Evolutionary conservation across 1,140 invertebrate genomes (phyloP).

Genomic region (Hesperophylax magnus): DNA sequence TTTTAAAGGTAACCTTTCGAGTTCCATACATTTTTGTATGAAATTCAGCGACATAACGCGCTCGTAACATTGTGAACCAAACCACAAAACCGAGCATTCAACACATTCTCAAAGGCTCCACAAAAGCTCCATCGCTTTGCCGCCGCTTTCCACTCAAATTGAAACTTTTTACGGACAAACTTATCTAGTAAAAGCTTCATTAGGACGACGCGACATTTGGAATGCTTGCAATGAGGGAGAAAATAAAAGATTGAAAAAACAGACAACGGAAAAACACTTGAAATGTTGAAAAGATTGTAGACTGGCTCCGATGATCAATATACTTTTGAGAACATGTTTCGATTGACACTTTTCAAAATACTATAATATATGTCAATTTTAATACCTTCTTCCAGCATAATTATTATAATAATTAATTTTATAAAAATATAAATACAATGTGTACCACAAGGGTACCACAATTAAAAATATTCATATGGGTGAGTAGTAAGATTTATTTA

Average conservation of each 20-base stretch:
- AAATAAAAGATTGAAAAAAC: conserved; percentile 17
- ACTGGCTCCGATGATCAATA: not conserved
- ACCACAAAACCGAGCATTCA: not conserved
- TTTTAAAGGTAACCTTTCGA: no score
- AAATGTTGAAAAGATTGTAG: conserved; percentile 26
- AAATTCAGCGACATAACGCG: no score
- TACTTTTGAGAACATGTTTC: no score
- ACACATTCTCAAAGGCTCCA: not conserved
- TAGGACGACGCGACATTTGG: conserved; percentile 52
- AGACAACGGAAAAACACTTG: conserved; percentile 3
- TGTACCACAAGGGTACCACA: no score
- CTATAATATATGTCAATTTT: no score
- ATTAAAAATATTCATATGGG: no score
- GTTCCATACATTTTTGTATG: no score
- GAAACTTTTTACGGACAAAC: conserved; percentile 50
- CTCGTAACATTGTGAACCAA: not conserved
- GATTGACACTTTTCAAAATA: no score
- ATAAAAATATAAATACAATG: no score
- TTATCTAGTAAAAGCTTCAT: conserved; percentile 54
- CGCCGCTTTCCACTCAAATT: not conserved
- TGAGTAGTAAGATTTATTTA: no score
- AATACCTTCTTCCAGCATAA: no score
- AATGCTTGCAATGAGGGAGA: conserved; percentile 40
- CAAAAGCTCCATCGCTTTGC: conserved; percentile 7
- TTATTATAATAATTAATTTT: no score